Base-by-base conservation (phyloP, 1,140 invertebrate species). In the Aleiodes sp. region DNA sequence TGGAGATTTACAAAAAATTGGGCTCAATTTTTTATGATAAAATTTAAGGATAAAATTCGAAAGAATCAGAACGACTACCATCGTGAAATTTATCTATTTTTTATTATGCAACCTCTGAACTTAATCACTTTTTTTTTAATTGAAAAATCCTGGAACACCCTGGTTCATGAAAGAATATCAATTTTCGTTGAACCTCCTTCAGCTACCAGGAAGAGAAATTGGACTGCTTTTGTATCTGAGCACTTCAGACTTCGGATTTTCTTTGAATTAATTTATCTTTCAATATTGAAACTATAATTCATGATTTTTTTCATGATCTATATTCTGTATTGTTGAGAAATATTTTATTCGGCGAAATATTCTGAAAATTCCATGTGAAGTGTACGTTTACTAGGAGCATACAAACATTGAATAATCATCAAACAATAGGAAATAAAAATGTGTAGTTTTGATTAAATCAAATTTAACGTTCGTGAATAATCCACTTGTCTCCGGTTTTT, bases 131-230 rank as follows among this genome's bases (percentile, higher is more conserved):
- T 61, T 21, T 8, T 14, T 57, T 67, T 19, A 21, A 63, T 28
- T 16, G 12, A 52, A 69, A 26, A 10, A 35, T 14, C 81, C 83
- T 84, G 82, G 73, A 66, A 77, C 80, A 85, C 84, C 84, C 84
- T 86, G 80, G 82, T 85, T 75, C 78, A 73, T 75, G 67, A 78
- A 63, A 10, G 78, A 76, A 69, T 66, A 68, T 66, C 4, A 2
- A 37, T 65, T 71, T 76, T 81, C 79, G 75, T 70, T 77, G 76
- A 76, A 83, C 80, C 79, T 86, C 84, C 81, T 77, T 79, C 74
- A 35, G 39, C 70, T 43, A 64, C 73, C 83, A 85, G 84, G 84
- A 61, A 85, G 24, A 86, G 41, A 57, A 85, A 83, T 28, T 68
- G 71, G 70, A 73, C 80, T 28, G 76, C 82, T 79, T 76, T 69